Base-by-base conservation (phyloP, 1,140 invertebrate genomes). In the Orussus abietinus region DNA sequence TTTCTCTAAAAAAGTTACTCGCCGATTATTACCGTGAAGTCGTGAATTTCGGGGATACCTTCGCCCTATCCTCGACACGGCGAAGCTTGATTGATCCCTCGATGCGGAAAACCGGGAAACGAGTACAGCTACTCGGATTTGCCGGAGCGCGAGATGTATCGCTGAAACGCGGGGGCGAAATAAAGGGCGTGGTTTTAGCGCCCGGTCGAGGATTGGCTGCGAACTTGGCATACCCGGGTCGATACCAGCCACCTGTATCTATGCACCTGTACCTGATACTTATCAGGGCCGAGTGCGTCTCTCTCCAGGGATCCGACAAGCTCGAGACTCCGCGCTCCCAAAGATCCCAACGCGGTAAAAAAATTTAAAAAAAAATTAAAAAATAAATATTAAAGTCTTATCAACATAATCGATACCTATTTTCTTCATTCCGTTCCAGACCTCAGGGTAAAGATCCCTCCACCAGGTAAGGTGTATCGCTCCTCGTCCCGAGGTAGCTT, bases 171-270 rank as follows among this genome's bases (percentile, higher is more conserved):
- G 63, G 57, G 64, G 62, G 66, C 62, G 61, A 69, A 72, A 72
- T 71, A 69, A 74, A 74, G 71, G 71, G 71, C 71, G 71, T 74
- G 71, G 71, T 72, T 72, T 72, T 66, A 66, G 62, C 59, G 62
- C 63, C 64, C 59, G 57, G 62, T 47, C 65, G 63, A 67, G 68
- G 71, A 72, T 72, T 72, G 69, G 69, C 64, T 70, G 64, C 61
- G 55, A 68, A 69, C 61, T 70, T 69, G 66, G 63, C 59, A 62
- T n/a, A n/a, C 64, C 55, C 62, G 64, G 70, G 70, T 73, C 70
- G 70, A 73, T 73, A 73, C 59, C 57, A 56, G 62, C 56, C 58
- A 60, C 60, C 63, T 70, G 64, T 66, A 62, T 64, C 64, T 61
- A 51, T 42, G 53, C 54, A 55, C 59, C 61, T 66, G 66, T 66